Evolutionary conservation across 1,140 invertebrate genomes (phyloP).

Genomic region (Lasioglossum albipes): DNA sequence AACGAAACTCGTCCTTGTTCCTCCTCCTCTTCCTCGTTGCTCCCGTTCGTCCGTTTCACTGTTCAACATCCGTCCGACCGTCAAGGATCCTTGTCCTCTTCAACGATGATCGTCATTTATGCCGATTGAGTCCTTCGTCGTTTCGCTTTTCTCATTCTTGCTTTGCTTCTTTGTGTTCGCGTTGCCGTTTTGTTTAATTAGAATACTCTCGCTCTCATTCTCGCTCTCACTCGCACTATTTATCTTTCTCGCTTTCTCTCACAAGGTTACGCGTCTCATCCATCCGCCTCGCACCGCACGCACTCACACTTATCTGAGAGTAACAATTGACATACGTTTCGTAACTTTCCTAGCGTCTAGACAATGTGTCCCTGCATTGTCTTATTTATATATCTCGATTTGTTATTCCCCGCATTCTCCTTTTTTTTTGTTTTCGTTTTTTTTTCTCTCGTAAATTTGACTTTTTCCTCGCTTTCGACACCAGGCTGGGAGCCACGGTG

Average conservation of each 20-base stretch:
- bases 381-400: slow-evolving; percentile 47
- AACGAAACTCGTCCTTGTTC: neutral
- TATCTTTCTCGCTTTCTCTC: slow-evolving; percentile 15
- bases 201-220: slow-evolving; percentile 36
- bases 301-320: slow-evolving; percentile 71
- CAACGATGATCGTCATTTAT: neutral
- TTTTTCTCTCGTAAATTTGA: neutral
- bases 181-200: neutral
- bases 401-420: neutral
- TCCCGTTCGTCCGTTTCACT: slow-evolving; percentile 6
- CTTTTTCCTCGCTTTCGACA: too few relatives aligned
- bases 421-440: slow-evolving; percentile 25
- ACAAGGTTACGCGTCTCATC: slow-evolving; percentile 5
- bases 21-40: slow-evolving; percentile 20
- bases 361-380: slow-evolving; percentile 54
- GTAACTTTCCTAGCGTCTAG: slow-evolving; percentile 74
- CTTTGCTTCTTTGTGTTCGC: neutral
- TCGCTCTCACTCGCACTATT: slow-evolving; percentile 22
- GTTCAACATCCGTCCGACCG: slow-evolving; percentile 14
- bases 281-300: slow-evolving; percentile 50
- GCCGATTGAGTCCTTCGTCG: neutral
- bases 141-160: neutral
- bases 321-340: slow-evolving; percentile 78
- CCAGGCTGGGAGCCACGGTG: too few relatives aligned
- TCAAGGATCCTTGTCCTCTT: neutral